Base-by-base conservation (phyloP, 2,113 vertebrate species). In the Pluvianellus socialis region DNA sequence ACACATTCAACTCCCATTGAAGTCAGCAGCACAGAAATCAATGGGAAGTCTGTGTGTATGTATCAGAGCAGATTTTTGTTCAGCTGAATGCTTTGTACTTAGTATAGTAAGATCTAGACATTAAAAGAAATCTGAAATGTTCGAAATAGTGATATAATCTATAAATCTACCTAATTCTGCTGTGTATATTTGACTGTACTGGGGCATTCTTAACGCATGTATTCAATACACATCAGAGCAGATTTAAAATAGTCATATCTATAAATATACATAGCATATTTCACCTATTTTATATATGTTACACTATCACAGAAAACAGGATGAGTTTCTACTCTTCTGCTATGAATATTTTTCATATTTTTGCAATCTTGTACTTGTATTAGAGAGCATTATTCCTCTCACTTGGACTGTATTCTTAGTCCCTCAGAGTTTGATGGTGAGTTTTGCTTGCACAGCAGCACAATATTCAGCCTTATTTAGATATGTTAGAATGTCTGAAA, bases 1-100 rank as follows among this genome's bases (percentile, higher is more conserved):
- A 92, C 11, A 72, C 61, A 68, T 87, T 90, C 73, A 67, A 27
- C 66, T 56, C 9, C 24, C 27, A 92, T 62, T 91, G 87, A 91
- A 89, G 92, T 90, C 61, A 90, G 70, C n/a, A 87, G 61, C 28
- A 67, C 44, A 67, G 61, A 93, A 94, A 94, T 92, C 58, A 92
- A 68, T 88, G 61, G 61, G 12, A 93, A 92, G 26, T 63, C 73
- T 80, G 14, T 80, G 28, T 71, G 47, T 63, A 59, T 50, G 15
- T 75, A 68, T 79, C 56, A 85, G 73, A 93, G 73, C 6, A 74
- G 47, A 82, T 19, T 85, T 95, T 90, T 90, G 42, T 92, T 93
- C 66, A 86, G 12, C 17, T 2, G 9, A 81, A 71, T 42, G 15
- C 47, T 93, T 91, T 92, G 44, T 93, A 52, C 52, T 82, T 75